phyloP scores from a whole-genome alignment of 2,113 vertebrate species.

The Danionella cerebrum region DNA sequence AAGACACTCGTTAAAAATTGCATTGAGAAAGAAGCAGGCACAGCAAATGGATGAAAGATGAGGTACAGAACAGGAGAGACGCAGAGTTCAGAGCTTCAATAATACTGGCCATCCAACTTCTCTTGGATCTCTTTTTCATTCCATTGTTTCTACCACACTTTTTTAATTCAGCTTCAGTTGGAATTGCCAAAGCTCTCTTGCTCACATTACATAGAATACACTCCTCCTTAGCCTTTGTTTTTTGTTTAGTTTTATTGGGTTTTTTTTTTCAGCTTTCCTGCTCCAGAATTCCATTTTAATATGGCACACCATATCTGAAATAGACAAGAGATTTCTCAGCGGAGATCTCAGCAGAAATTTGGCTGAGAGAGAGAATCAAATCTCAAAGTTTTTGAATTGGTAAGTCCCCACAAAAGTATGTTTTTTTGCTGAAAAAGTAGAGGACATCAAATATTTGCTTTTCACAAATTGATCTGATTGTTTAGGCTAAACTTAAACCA shows the following conservation, averaged over 20 bases:
- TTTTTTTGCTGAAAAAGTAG: too few relatives aligned
- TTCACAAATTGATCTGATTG: too few relatives aligned
- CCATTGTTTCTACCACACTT: constrained; percentile 1
- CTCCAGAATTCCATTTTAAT: constrained; percentile 46
- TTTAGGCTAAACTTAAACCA: too few relatives aligned
- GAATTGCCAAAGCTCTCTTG: constrained; percentile 55
- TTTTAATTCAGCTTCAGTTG: constrained; percentile 61
- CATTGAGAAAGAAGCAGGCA: constrained; percentile 1
- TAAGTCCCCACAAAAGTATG: too few relatives aligned
- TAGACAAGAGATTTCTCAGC: constrained; percentile 29
- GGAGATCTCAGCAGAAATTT: constrained; percentile 39
- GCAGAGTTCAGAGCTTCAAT: constrained; percentile 7
- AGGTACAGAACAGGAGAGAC: neutral
- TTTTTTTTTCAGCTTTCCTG: too few relatives aligned
- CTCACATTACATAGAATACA: too few relatives aligned
- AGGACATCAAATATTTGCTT: too few relatives aligned
- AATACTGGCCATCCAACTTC: too few relatives aligned
- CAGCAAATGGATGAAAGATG: neutral
- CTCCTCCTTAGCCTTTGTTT: too few relatives aligned
- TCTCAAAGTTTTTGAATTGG: too few relatives aligned
- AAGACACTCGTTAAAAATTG: constrained; percentile 62
- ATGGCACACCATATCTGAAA: constrained; percentile 42
- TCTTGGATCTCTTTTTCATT: neutral
- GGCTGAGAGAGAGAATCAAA: too few relatives aligned
- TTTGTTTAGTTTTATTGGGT: constrained; percentile 13